Evolutionary conservation across 2,797 vertebrate genomes (phyloP).

Genomic region (Poeciliopsis infans): DNA sequence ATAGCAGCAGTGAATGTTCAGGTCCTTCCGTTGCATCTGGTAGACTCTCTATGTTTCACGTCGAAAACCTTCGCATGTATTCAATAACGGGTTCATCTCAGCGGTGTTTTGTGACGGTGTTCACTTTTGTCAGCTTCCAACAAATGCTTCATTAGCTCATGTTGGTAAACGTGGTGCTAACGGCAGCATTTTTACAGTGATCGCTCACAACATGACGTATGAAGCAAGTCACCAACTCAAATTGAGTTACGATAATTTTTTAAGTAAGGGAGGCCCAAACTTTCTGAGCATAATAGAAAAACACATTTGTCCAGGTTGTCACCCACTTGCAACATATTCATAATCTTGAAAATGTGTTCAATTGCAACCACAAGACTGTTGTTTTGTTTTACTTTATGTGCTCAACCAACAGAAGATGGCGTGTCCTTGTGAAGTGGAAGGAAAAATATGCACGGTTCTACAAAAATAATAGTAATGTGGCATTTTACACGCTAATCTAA

Average conservation of each 20-base stretch:
- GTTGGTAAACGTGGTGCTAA: neutral
- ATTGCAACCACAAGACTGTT: neutral
- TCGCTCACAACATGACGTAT: neutral
- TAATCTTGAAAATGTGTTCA: neutral
- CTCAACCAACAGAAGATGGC: neutral
- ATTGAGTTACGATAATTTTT: neutral
- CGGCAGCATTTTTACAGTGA: neutral
- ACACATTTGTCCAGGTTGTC: neutral
- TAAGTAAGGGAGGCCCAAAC: neutral
- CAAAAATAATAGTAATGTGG: neutral
- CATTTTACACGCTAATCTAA: neutral
- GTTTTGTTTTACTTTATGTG: neutral
- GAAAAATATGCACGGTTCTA: neutral
- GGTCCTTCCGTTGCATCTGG: neutral
- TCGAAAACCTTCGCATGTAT: neutral
- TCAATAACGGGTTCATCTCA: neutral
- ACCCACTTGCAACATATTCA: neutral
- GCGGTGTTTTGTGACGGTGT: neutral
- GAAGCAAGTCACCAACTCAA: neutral
- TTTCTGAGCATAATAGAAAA: neutral
- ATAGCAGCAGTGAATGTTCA: neutral
- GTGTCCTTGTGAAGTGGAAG: neutral
- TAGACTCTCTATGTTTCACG: neutral
- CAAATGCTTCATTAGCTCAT: neutral
- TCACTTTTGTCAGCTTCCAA: neutral